phyloP scores from a whole-genome alignment of 1,140 invertebrate species.

The Aradophagus sp. region DNA sequence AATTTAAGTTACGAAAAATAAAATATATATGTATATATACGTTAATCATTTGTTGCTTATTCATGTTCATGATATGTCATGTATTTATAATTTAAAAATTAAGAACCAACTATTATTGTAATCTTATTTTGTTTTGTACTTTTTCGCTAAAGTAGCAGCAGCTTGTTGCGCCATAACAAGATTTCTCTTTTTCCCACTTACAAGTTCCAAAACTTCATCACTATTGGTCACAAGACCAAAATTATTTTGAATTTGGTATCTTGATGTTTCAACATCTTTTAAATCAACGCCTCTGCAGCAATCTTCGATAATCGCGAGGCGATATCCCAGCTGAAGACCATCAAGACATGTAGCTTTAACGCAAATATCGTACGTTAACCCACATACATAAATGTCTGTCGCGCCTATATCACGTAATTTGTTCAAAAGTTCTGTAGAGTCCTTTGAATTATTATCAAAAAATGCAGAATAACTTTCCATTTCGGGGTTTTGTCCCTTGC shows the following conservation, averaged over 20 bases:
- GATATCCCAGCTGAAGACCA: conserved; percentile 80
- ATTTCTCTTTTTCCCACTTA: conserved; percentile 76
- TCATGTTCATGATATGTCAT: too few relatives aligned
- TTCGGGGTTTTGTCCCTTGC: conserved; percentile 83
- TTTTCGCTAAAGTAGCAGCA: conserved; percentile 47
- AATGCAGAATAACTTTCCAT: conserved; percentile 90
- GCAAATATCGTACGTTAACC: conserved; percentile 87
- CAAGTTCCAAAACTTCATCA: conserved; percentile 76
- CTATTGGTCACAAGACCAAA: conserved; percentile 77
- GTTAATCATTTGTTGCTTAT: conserved; percentile 1
- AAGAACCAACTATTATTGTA: neutral
- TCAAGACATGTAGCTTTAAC: conserved; percentile 82
- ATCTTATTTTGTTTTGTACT: conserved; percentile 23
- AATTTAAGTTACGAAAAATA: too few relatives aligned
- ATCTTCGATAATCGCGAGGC: conserved; percentile 82
- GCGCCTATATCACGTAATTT: conserved; percentile 78
- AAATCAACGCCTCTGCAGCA: conserved; percentile 80
- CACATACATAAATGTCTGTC: conserved; percentile 86
- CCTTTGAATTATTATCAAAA: conserved; percentile 82
- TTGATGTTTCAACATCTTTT: conserved; percentile 75
- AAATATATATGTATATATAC: too few relatives aligned
- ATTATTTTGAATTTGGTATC: conserved; percentile 72
- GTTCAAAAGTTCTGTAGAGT: conserved; percentile 78
- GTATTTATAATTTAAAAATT: too few relatives aligned
- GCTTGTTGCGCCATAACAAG: conserved; percentile 74